phyloP scores from a whole-genome alignment of 2,113 vertebrate species.

The Rissa tridactyla region DNA sequence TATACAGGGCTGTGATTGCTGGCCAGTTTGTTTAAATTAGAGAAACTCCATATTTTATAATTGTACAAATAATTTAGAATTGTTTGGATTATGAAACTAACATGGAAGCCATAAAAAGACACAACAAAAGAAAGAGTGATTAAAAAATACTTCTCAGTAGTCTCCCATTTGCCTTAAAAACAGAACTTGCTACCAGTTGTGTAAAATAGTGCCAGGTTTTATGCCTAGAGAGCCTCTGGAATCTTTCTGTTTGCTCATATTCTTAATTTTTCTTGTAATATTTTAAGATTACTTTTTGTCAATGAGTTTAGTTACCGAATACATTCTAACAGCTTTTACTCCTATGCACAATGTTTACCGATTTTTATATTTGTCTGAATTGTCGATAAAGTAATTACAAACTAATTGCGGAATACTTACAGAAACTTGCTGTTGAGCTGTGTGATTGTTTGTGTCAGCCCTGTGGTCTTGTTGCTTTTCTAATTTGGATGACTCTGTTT shows the following conservation, averaged over 20 bases:
- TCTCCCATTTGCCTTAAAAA: slow-evolving; percentile 30
- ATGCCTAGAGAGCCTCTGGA: not conserved
- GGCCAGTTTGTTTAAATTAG: slow-evolving; percentile 41
- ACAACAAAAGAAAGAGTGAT: not conserved
- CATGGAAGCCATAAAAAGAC: not conserved
- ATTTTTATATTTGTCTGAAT: not conserved
- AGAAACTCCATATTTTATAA: slow-evolving; percentile 63
- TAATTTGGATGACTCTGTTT: not conserved
- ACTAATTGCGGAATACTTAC: not conserved
- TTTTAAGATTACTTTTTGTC: not conserved
- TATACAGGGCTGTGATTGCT: slow-evolving; percentile 30
- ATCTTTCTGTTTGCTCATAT: not conserved
- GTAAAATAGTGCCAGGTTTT: not conserved
- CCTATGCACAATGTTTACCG: not conserved
- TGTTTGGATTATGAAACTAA: slow-evolving; percentile 55
- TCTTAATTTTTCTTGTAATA: not conserved
- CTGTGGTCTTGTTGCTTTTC: not conserved
- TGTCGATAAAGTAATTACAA: not conserved
- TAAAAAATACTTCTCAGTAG: not conserved
- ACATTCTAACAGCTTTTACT: not conserved
- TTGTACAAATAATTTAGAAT: slow-evolving; percentile 6
- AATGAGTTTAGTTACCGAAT: not conserved
- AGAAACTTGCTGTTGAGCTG: not conserved
- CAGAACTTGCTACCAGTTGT: not conserved
- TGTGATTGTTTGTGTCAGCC: not conserved